Evolutionary conservation across 2,797 vertebrate genomes (phyloP).

Genomic region (Semotilus atromaculatus): DNA sequence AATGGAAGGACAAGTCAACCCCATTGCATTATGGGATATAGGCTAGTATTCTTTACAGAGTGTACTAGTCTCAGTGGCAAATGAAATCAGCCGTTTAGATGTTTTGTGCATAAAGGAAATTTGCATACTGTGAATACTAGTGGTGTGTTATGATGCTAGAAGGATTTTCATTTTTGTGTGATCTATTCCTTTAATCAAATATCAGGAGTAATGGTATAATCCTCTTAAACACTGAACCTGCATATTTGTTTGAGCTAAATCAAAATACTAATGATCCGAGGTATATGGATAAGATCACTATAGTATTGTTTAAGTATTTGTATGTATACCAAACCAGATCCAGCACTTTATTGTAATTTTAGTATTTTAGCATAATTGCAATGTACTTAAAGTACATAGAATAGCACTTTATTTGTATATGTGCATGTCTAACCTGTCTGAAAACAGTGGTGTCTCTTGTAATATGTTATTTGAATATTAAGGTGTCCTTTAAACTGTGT

Average conservation of each 20-base stretch:
- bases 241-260: slow-evolving; percentile 10
- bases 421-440: too few species aligned
- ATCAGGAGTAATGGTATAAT: slow-evolving; percentile 30
- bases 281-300: too few species aligned
- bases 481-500: too few species aligned
- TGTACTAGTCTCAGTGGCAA: neutral
- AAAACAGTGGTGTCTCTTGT: too few species aligned
- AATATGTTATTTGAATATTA: too few species aligned
- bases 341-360: too few species aligned
- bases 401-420: too few species aligned
- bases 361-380: too few species aligned
- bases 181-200: slow-evolving; percentile 15
- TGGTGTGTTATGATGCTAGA: neutral
- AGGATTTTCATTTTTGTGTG: neutral
- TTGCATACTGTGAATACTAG: neutral
- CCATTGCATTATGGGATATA: neutral
- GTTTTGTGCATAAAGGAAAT: neutral
- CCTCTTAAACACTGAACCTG: slow-evolving; percentile 32
- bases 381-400: too few species aligned
- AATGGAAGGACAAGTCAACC: too few species aligned
- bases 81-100: neutral
- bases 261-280: neutral
- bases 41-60: neutral
- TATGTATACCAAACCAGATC: too few species aligned
- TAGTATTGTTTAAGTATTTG: too few species aligned